A percentile compares a stretch with the other conserved stretches of the same genome.
Conservation (phyloP, 2,113 vertebrate genomes). For the Charadrius vociferus region DNA sequence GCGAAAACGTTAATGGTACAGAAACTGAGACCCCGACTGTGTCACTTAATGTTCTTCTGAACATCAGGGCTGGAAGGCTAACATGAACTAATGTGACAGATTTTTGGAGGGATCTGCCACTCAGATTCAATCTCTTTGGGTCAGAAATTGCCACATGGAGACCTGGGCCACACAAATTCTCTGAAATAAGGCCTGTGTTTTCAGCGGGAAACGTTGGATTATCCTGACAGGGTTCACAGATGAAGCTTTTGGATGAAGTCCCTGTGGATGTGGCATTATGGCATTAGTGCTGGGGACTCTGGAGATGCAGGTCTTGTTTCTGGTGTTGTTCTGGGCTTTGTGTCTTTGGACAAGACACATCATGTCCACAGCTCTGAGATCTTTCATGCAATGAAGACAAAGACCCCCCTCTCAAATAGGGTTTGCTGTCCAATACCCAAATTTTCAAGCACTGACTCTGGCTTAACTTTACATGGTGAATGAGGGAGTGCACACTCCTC, state of each 20-base stretch:
- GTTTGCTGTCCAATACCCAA: rapidly evolving
- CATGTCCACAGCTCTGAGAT: neutral
- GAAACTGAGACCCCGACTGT: neutral
- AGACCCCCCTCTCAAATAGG: neutral
- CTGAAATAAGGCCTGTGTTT: neutral
- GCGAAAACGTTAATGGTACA: neutral
- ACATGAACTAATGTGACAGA: neutral
- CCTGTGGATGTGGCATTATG: neutral
- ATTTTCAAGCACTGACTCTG: neutral
- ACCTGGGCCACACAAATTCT: neutral
- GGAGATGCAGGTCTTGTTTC: neutral
- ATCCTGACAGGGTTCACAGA: neutral
- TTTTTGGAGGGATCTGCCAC: neutral
- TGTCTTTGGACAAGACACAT: neutral
- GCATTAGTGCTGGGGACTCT: neutral
- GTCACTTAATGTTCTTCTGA: neutral
- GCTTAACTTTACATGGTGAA: neutral
- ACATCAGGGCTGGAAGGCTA: neutral
- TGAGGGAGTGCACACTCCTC: rapidly evolving
- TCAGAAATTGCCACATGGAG: neutral
- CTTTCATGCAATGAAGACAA: neutral
- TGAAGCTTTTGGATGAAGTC: neutral
- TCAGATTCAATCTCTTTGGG: neutral
- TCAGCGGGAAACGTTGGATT: neutral
- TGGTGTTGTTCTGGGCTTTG: neutral